These are phyloP conservation scores for Halcyon smyrnensis DNA, from an alignment of 2,797 vertebrate genomes.

Conservation along the genomic window DNA sequence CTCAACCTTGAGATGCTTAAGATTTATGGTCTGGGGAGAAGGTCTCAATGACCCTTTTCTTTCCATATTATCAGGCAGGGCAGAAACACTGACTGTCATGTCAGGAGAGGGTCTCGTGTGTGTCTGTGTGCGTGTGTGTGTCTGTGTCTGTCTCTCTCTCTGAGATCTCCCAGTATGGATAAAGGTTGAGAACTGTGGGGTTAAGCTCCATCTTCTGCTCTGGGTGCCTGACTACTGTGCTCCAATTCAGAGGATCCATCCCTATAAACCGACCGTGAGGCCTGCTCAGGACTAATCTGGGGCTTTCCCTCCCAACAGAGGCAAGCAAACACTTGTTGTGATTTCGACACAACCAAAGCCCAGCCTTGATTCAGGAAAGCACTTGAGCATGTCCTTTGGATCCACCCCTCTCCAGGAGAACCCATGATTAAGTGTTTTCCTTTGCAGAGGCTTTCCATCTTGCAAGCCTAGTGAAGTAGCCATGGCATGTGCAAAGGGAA, in stretches of 20 bases:
- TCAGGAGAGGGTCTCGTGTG: conserved; percentile 36
- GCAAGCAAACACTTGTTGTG: conserved; percentile 59
- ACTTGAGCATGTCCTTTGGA: conserved; percentile 64
- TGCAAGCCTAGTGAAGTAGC: neutral
- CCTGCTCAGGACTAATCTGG: conserved; percentile 52
- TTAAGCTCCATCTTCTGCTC: conserved; percentile 61
- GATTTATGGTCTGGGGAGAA: neutral
- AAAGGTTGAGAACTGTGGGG: conserved; percentile 60
- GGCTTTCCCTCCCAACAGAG: conserved; percentile 54
- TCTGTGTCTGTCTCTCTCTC: conserved; percentile 54
- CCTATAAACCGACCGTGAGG: conserved; percentile 23
- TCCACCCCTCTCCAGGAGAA: conserved; percentile 7
- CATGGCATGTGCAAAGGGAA: conserved; percentile 55
- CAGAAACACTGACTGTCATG: neutral
- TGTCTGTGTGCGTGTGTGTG: neutral
- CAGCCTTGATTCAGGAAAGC: conserved; percentile 54
- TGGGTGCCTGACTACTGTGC: conserved; percentile 55
- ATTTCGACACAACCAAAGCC: conserved; percentile 52
- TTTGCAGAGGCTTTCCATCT: conserved; percentile 23
- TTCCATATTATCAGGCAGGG: neutral
- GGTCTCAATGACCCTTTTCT: conserved; percentile 40
- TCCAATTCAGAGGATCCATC: conserved; percentile 58
- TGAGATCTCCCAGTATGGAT: conserved; percentile 63
- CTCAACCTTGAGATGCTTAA: neutral
- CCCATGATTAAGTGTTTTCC: conserved; percentile 39